Evolutionary conservation across 2,888 invertebrate species (phyloP).

Genomic region (Drosophila emarginata): DNA sequence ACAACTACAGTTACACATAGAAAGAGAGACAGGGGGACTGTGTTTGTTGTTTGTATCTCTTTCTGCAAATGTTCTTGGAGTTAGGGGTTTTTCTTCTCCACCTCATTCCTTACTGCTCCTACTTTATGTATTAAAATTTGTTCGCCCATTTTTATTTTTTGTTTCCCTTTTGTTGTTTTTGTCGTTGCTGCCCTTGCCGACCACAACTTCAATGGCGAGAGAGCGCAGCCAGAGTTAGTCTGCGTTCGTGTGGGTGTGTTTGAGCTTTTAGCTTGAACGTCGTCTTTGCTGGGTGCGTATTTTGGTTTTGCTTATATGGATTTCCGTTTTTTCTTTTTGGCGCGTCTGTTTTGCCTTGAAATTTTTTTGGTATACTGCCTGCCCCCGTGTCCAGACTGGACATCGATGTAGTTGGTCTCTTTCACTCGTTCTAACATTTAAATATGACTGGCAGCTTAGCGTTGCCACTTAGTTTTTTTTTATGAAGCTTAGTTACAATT

Average conservation of each 20-base stretch:
- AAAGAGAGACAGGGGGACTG: conserved; percentile 21
- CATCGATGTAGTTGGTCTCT: conserved; percentile 38
- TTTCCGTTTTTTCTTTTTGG: conserved; percentile 64
- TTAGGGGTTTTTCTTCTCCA: conserved; percentile 38
- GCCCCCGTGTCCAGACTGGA: conserved; percentile 54
- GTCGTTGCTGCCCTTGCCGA: conserved; percentile 71
- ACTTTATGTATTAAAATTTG: conserved; percentile 68
- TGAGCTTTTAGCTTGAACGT: conserved; percentile 67
- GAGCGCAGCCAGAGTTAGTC: conserved; percentile 14
- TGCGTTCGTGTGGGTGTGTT: conserved; percentile 42
- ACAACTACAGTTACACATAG: conserved; percentile 43
- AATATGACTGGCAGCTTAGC: conserved; percentile 30
- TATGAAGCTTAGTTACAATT: conserved; percentile 70
- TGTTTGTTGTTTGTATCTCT: conserved; percentile 73
- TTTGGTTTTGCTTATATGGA: conserved; percentile 31
- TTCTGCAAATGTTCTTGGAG: conserved; percentile 77
- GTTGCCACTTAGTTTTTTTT: conserved; percentile 58
- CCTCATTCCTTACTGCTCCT: conserved; percentile 19
- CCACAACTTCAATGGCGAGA: conserved; percentile 72
- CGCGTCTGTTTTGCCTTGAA: conserved; percentile 76
- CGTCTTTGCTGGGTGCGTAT: conserved; percentile 58
- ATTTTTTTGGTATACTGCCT: conserved; percentile 64
- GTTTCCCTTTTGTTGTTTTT: conserved; percentile 48
- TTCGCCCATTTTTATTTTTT: conserved; percentile 73
- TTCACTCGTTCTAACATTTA: conserved; percentile 39